phyloP scores from a whole-genome alignment of 1,140 invertebrate species.

The Caenorhabditis inopinata region DNA sequence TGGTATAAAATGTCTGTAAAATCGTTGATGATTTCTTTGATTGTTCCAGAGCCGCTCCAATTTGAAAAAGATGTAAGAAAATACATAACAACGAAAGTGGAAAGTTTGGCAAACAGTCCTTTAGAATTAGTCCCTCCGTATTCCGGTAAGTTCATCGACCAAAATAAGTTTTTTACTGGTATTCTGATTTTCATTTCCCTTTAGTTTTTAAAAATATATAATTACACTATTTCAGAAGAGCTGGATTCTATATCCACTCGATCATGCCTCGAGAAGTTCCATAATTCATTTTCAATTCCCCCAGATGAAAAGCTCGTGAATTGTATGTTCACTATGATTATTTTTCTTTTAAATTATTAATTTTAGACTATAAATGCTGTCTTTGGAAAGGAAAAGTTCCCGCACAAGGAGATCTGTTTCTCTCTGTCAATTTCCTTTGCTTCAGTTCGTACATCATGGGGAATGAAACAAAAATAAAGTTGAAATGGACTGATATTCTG shows the following conservation, averaged over 20 bases:
- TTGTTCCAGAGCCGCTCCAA: constrained; percentile 74
- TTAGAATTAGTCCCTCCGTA: constrained; percentile 49
- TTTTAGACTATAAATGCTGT: constrained; percentile 73
- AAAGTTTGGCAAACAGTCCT: constrained; percentile 78
- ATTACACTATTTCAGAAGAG: constrained; percentile 35
- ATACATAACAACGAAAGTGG: constrained; percentile 93
- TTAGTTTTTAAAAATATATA: too few relatives aligned
- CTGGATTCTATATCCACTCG: constrained; percentile 74
- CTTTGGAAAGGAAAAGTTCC: constrained; percentile 89
- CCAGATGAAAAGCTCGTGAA: constrained; percentile 92
- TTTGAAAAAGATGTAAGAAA: constrained; percentile 88
- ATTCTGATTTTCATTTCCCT: too few relatives aligned
- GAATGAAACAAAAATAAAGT: constrained; percentile 81
- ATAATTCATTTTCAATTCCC: constrained; percentile 83
- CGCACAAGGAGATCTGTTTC: constrained; percentile 89
- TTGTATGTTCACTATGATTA: constrained; percentile 75
- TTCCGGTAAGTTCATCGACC: constrained; percentile 59
- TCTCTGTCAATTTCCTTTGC: constrained; percentile 90
- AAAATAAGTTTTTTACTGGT: too few relatives aligned
- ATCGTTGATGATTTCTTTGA: background rate
- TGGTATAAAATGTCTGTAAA: constrained; percentile 66
- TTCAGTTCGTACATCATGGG: constrained; percentile 93
- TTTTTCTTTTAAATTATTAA: constrained; percentile 12
- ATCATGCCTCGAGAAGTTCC: constrained; percentile 79
- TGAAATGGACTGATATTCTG: constrained; percentile 69